These are phyloP conservation scores for Siderastrea radians DNA, from an alignment of 92 coral and sea anemone species.

Conservation along the genomic window DNA sequence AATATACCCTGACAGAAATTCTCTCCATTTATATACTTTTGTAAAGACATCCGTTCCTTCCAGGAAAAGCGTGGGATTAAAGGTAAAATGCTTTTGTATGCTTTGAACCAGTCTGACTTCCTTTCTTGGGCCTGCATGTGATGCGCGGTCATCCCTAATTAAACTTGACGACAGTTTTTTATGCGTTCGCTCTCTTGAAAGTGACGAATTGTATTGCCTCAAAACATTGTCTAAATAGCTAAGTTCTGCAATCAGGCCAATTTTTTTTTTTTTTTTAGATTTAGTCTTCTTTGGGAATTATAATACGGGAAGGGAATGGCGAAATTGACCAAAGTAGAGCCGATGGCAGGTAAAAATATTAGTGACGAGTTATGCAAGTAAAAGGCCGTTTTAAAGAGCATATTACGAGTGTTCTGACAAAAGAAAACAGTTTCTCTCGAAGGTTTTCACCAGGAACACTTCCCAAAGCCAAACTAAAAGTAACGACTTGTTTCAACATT, in stretches of 20 bases:
- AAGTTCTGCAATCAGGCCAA: background rate
- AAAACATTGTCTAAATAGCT: background rate
- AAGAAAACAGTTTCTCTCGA: too few species aligned
- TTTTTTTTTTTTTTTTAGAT: background rate
- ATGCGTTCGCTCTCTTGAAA: background rate
- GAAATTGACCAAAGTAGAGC: too few species aligned
- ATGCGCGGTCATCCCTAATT: background rate
- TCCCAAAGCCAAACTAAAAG: too few species aligned
- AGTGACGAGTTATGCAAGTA: too few species aligned
- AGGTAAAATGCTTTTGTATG: background rate
- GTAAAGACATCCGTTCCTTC: background rate
- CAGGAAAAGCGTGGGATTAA: background rate
- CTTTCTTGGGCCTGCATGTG: background rate
- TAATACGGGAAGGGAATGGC: too few species aligned
- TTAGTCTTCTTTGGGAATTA: too few species aligned
- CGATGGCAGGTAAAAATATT: too few species aligned
- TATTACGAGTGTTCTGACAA: too few species aligned
- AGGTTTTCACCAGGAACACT: too few species aligned
- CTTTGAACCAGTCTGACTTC: background rate
- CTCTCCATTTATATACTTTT: background rate
- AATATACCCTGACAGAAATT: too few species aligned
- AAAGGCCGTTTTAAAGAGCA: too few species aligned
- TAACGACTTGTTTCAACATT: too few species aligned
- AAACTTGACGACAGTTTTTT: background rate
- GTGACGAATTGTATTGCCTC: background rate